A percentile compares a stretch with the other conserved stretches of the same genome.
Conservation (phyloP, 2,113 vertebrate genomes). For the Siphamia tubifer region DNA sequence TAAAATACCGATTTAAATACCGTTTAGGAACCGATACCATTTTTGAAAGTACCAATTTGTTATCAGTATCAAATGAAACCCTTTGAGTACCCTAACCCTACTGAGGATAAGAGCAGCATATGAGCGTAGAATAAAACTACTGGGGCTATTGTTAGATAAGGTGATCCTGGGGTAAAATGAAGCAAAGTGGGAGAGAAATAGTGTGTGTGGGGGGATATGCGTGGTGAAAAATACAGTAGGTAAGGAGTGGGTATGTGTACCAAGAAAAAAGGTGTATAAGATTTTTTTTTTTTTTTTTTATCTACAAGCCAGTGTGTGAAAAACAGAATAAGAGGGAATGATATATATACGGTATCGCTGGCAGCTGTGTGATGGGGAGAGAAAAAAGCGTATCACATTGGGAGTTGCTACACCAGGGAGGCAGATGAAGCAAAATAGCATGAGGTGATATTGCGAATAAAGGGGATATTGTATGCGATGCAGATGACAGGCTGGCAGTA, state of each 20-base stretch:
- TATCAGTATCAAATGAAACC: too few species aligned
- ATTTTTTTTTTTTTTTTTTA: constrained; percentile 5
- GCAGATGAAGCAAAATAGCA: constrained; percentile 60
- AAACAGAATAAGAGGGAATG: constrained; percentile 44
- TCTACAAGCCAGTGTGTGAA: not conserved
- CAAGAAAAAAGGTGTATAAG: constrained; percentile 28
- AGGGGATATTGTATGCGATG: constrained; percentile 60
- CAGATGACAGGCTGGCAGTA: constrained; percentile 59
- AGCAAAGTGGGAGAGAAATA: not conserved
- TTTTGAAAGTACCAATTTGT: too few species aligned
- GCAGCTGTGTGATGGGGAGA: constrained; percentile 58
- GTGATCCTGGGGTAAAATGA: not conserved
- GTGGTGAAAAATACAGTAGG: not conserved
- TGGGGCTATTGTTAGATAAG: constrained; percentile 9
- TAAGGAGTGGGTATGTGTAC: not conserved
- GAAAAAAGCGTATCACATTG: constrained; percentile 52
- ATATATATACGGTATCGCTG: constrained; percentile 56
- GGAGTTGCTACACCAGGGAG: constrained; percentile 53
- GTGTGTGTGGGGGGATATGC: constrained; percentile 3
- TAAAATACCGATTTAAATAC: too few species aligned
- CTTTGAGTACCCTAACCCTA: too few species aligned
- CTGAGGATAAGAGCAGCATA: too few species aligned
- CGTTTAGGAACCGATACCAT: too few species aligned
- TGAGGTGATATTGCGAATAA: constrained; percentile 61
- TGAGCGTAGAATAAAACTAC: constrained; percentile 1